Base-by-base conservation (phyloP, 30 jellyfish, hydroid and myxozoan genomes). In the Hydractinia echinata region DNA sequence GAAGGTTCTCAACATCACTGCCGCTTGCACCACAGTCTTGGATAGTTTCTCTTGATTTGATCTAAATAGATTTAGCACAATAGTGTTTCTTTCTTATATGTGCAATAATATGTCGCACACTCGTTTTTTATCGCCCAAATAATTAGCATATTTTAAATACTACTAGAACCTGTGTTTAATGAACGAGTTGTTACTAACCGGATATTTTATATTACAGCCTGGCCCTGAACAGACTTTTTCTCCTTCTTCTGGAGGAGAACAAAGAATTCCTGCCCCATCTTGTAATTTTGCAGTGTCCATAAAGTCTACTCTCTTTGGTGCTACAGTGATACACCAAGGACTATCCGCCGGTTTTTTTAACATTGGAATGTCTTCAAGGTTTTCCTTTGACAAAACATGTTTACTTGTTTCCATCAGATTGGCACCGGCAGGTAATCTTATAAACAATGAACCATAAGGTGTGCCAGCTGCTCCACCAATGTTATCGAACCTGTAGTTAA, bases 151-250 rank as follows among this genome's bases (percentile, higher is more conserved):
- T 30, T 30, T 30, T 30, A 0, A 30, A 30, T 30, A 30, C 44
- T 30, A 2, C 44, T 30, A 30, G 44, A 30, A 30, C 44, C 44
- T 30, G 44, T 30, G 44, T 30, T 30, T 30, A 30, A 30, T 30
- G 44, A 30, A 30, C 44, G 44, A 30, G 44, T 30, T 30, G 44
- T 30, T 30, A 30, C 44, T 30, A n/a, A 64, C 74, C 74, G 51
- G 39, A n/a, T n/a, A n/a, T 64, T 64, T 64, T 51, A 64, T 7
- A 64, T 64, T 64, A 64, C 19, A 64, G 74, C 74, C 74, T 44
- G 74, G 51, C 9, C 44, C 44, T 30, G 44, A 30, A 30, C 10
- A 7, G 39, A 64, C 39, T 13, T 3, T 51, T 51, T 64, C 39
- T 13, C 51, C 51, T 64, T 44, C 39, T 64, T 51, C 74, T 13